Percentiles rank a stretch among this genome's conserved stretches.
Conservation (phyloP, 2,797 vertebrate species). For the Ctenopoma multispine region DNA sequence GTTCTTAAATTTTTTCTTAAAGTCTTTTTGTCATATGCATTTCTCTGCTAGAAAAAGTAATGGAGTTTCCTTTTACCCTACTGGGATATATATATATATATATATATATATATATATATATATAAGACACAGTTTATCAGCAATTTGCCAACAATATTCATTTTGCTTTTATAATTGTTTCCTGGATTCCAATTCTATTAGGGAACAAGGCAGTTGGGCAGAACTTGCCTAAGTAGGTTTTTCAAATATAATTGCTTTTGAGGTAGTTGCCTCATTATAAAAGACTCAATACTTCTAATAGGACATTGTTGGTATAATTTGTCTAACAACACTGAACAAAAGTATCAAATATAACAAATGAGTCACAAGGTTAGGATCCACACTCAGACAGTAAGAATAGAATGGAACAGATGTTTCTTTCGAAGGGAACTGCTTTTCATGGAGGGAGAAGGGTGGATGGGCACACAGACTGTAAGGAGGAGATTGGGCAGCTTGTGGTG, state of each 20-base stretch:
- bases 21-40: neutral
- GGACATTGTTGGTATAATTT: conserved; percentile 21
- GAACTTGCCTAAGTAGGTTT: conserved; percentile 42
- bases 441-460: conserved; percentile 25
- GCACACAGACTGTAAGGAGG: conserved; percentile 37
- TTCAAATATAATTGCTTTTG: conserved; percentile 59
- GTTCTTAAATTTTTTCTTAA: neutral
- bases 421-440: conserved; percentile 43
- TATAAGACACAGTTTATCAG: conserved; percentile 49
- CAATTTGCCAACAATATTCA: conserved; percentile 51
- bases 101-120: too few species aligned
- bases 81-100: conserved; percentile 43
- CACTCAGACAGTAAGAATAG: neutral
- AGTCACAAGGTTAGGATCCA: conserved; percentile 2
- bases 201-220: conserved; percentile 34
- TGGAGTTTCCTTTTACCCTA: conserved; percentile 32
- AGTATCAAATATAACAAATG: conserved; percentile 11
- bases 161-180: conserved; percentile 51
- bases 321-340: conserved; percentile 6
- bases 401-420: neutral
- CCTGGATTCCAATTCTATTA: conserved; percentile 41
- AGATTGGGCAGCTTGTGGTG: conserved; percentile 59
- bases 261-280: conserved; percentile 50
- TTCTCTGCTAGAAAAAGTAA: neutral
- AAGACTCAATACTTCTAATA: conserved; percentile 34